Conservation (phyloP, 2,113 vertebrate species). For the Pterocles orientalis region DNA sequence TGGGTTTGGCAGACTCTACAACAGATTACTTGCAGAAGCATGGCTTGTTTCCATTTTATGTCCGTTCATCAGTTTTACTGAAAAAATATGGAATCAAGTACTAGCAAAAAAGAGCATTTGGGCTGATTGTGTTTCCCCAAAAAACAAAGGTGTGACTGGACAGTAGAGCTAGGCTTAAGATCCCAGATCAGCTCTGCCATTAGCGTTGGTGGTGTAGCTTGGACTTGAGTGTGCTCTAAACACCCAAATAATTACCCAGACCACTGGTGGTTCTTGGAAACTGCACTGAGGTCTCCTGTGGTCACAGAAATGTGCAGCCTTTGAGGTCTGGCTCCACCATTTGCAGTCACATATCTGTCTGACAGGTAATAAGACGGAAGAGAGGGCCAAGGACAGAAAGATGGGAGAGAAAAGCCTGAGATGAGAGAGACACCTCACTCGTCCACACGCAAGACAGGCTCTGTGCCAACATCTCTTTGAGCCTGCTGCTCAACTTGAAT, state of each 20-base stretch:
- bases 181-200: not conserved
- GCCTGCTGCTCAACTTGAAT: not conserved
- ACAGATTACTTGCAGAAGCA: not conserved
- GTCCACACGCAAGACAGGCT: not conserved
- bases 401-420: not conserved
- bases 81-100: not conserved
- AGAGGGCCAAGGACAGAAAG: not conserved
- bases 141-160: not conserved
- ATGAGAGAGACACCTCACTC: not conserved
- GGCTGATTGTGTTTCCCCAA: not conserved
- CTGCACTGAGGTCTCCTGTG: not conserved
- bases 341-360: not conserved
- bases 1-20: not conserved
- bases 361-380: not conserved
- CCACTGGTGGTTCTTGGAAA: not conserved
- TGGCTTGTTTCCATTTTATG: not conserved
- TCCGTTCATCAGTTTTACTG: not conserved
- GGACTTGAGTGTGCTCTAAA: not conserved
- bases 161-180: not conserved
- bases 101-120: not conserved
- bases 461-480: not conserved
- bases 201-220: not conserved
- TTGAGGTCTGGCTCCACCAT: not conserved
- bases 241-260: not conserved
- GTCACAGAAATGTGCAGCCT: not conserved